phyloP scores from a whole-genome alignment of 2,113 vertebrate genomes.

The Orientallactaga bullata region DNA sequence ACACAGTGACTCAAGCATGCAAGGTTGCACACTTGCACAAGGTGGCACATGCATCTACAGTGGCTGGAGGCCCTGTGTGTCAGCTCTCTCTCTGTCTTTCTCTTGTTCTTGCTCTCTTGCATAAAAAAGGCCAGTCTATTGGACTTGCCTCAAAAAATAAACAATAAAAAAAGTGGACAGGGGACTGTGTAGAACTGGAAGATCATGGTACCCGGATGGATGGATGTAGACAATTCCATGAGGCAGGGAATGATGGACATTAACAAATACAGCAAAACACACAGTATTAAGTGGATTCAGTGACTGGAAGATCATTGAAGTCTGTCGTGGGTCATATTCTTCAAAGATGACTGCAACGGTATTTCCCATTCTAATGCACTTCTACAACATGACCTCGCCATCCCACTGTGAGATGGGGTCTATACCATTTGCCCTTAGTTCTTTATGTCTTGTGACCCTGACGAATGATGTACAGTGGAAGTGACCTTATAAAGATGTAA shows the following conservation, averaged over 20 bases:
- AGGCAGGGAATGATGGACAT: not conserved
- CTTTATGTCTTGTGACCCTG: not conserved
- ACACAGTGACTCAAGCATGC: too few species aligned
- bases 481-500: not conserved
- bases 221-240: not conserved
- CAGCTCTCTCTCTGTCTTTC: too few species aligned
- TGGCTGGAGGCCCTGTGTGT: too few species aligned
- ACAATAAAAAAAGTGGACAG: not conserved
- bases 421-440: not conserved
- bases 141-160: too few species aligned
- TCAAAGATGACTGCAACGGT: not conserved
- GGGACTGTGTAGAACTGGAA: not conserved
- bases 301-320: not conserved
- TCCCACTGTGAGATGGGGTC: not conserved
- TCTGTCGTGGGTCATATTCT: not conserved
- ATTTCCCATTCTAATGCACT: not conserved
- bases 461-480: not conserved
- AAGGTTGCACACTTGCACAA: too few species aligned
- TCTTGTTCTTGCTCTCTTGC: too few species aligned
- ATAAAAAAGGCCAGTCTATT: too few species aligned
- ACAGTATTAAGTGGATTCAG: not conserved
- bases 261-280: not conserved
- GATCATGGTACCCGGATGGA: not conserved
- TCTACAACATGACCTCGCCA: not conserved
- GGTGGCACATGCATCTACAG: too few species aligned